Conservation (phyloP, 2,888 invertebrate genomes). For the Tinea pellionella region DNA sequence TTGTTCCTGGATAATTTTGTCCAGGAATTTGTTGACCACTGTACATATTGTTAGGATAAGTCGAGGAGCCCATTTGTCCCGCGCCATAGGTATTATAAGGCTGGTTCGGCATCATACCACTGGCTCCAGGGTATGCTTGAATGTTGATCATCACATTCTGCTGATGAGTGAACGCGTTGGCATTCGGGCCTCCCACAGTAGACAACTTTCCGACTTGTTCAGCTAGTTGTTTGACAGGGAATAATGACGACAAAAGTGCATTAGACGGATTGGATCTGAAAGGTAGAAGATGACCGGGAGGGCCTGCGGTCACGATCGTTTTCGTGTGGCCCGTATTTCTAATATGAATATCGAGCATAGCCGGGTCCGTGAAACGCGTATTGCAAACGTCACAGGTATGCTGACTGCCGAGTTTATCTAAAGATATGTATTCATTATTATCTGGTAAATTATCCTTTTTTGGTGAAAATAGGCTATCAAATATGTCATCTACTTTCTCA, state of each 20-base stretch:
- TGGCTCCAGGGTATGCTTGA: slow-evolving; percentile 70
- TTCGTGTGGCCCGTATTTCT: slow-evolving; percentile 69
- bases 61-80: slow-evolving; percentile 41
- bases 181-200: slow-evolving; percentile 32
- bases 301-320: slow-evolving; percentile 28
- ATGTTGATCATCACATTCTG: slow-evolving; percentile 75
- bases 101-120: slow-evolving; percentile 58
- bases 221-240: slow-evolving; percentile 58
- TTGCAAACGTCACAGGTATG: slow-evolving; percentile 72
- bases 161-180: slow-evolving; percentile 63
- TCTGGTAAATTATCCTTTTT: slow-evolving; percentile 48
- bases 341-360: slow-evolving; percentile 64
- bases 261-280: slow-evolving; percentile 42
- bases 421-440: slow-evolving; percentile 72
- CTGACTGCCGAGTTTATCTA: slow-evolving; percentile 72
- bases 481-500: slow-evolving; percentile 60
- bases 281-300: slow-evolving; percentile 30
- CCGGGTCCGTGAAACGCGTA: slow-evolving; percentile 67
- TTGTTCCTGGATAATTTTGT: slow-evolving; percentile 30
- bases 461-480: slow-evolving; percentile 49
- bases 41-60: slow-evolving; percentile 43
- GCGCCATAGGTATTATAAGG: slow-evolving; percentile 50
- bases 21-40: slow-evolving; percentile 45
- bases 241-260: slow-evolving; percentile 45
- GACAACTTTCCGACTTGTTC: slow-evolving; percentile 61